Evolutionary conservation across 2,113 vertebrate genomes (phyloP).

Genomic region (Apteryx owenii): DNA sequence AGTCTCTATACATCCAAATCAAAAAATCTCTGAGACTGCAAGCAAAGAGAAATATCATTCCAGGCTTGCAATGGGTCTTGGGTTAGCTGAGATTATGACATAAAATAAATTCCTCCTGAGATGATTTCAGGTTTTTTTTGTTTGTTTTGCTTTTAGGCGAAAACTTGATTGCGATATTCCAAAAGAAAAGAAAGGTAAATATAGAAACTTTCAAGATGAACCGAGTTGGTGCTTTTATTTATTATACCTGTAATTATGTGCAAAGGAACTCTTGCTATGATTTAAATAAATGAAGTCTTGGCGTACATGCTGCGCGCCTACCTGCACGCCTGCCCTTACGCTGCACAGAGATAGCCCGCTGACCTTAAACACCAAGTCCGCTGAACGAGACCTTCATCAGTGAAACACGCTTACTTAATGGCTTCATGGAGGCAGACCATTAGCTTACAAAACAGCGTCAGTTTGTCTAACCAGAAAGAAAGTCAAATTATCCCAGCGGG

Average conservation of each 20-base stretch:
- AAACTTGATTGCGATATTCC: not conserved
- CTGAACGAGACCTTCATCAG: conserved; percentile 46
- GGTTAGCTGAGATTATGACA: not conserved
- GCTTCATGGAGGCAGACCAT: conserved; percentile 47
- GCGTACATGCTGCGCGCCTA: not conserved
- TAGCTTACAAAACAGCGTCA: conserved; percentile 22
- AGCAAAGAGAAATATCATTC: not conserved
- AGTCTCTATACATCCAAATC: not conserved
- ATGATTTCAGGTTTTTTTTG: not conserved
- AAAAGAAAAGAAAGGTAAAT: not conserved
- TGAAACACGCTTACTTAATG: not conserved
- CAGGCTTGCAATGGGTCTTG: not conserved
- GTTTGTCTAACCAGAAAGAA: conserved; percentile 38
- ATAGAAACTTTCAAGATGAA: not conserved
- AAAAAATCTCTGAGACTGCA: not conserved
- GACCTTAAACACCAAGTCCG: conserved; percentile 31
- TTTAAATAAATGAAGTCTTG: not conserved
- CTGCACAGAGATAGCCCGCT: not conserved
- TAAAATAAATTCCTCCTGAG: not conserved
- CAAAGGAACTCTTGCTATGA: not conserved
- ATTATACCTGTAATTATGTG: not conserved
- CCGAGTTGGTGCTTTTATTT: not conserved
- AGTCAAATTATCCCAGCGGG: conserved; percentile 13
- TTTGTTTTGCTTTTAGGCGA: not conserved
- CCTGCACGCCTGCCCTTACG: not conserved